A percentile compares a stretch with the other conserved stretches of the same genome.
phyloP scores from a whole-genome alignment of 2,888 invertebrate genomes.

The Eupithecia abbreviata region DNA sequence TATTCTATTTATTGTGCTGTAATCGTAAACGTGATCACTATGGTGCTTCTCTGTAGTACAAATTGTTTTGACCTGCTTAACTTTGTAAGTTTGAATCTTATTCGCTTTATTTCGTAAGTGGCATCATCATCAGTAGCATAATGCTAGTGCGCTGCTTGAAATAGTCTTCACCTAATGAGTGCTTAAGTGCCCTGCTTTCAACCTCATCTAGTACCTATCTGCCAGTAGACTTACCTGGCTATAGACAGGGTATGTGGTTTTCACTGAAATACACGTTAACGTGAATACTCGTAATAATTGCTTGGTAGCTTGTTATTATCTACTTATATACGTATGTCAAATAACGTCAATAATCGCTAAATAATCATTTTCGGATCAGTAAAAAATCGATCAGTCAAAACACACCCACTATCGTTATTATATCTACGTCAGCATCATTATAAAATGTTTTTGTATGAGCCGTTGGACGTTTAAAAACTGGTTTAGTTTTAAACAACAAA shows the following conservation, averaged over 20 bases:
- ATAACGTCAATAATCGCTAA: background rate
- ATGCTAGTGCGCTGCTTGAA: background rate
- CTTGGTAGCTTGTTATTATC: background rate
- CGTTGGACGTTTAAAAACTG: background rate
- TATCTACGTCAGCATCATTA: background rate
- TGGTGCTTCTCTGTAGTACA: background rate
- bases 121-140: background rate
- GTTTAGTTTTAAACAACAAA: background rate
- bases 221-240: background rate
- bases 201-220: background rate
- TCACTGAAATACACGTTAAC: background rate
- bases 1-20: slow-evolving; percentile 12
- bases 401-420: slow-evolving; percentile 4
- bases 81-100: background rate
- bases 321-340: background rate
- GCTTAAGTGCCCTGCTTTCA: background rate
- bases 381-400: background rate
- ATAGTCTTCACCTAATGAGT: background rate
- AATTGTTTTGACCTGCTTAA: background rate
- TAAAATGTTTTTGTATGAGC: slow-evolving; percentile 1
- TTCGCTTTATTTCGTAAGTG: background rate
- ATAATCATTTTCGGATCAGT: background rate
- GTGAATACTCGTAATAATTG: background rate
- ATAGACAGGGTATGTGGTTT: background rate
- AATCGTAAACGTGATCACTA: slow-evolving; percentile 8